Conservation (phyloP, 2,888 invertebrate genomes). For the Chironomus riparius region DNA sequence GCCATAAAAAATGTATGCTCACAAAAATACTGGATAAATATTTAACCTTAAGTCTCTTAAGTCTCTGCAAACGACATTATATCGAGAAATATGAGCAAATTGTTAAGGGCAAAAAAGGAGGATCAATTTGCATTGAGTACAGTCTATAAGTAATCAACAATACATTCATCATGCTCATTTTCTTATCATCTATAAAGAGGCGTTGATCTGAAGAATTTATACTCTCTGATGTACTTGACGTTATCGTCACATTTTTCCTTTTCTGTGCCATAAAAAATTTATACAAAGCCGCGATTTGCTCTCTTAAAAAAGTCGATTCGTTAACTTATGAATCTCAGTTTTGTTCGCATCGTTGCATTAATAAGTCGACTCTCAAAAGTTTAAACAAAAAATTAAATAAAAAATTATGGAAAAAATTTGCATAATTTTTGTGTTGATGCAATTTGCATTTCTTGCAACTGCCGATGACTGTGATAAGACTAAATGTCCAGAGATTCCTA, state of each 20-base stretch:
- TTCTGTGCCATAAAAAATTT: neutral
- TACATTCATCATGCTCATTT: no score
- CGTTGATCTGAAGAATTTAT: neutral
- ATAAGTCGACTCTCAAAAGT: neutral
- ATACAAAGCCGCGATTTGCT: neutral
- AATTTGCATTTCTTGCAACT: neutral
- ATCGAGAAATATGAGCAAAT: no score
- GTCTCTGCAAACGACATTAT: no score
- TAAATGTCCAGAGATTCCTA: constrained; percentile 5
- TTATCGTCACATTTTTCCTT: neutral
- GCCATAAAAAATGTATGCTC: no score
- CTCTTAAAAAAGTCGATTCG: neutral
- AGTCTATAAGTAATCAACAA: no score
- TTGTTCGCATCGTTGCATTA: neutral
- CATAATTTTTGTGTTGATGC: neutral
- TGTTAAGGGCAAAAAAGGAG: no score
- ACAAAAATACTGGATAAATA: no score
- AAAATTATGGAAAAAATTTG: constrained; percentile 7
- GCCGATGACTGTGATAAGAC: constrained; percentile 9
- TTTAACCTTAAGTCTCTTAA: no score
- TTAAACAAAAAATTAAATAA: neutral
- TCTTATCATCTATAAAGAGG: neutral
- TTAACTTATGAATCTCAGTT: constrained; percentile 3
- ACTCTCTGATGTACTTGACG: constrained; percentile 5
- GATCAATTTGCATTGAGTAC: no score